Evolutionary conservation across 2,113 vertebrate species (phyloP), one percentile per base, ranked within the genome.

Genomic region (Melanotaenia duboulayi): DNA sequence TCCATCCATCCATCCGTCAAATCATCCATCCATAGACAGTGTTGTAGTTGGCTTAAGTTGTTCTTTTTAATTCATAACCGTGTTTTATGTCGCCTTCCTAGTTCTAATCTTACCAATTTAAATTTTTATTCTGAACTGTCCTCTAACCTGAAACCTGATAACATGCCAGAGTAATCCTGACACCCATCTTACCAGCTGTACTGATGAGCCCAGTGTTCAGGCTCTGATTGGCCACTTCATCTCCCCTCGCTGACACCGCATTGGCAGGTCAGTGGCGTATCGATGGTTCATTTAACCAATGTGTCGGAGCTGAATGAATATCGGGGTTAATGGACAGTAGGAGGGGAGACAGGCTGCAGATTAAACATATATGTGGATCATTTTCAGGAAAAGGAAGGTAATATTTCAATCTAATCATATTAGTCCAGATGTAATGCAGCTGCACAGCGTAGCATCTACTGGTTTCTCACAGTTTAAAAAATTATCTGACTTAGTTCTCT

Each of bases 141-240:
- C n/a, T n/a, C n/a, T n/a, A n/a, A n/a, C n/a, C n/a, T n/a, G n/a
- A n/a, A n/a, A n/a, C n/a, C n/a, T n/a, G n/a, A n/a, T n/a, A n/a
- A n/a, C n/a, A n/a, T n/a, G n/a, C 65, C 11, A 12, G 54, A 84
- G 63, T 86, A 86, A 82, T 86, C 88, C 86, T 66, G 79, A 74
- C 86, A 86, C 75, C 63, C 80, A 80, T 85, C 89, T 91, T 56
- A 78, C 74, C 74, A 80, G 85, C 87, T 91, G 87, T 79, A 92
- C 90, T 89, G 86, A 94, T 93, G 92, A 84, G 86, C 81, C 81
- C 64, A 60, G 81, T 76, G 84, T 87, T 89, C 87, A 76, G 69
- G 82, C 81, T 81, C 73, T 92, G 92, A 94, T 92, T 93, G 92
- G 90, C 88, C 91, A 92, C 90, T 94, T 92, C 90, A 93, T 93